Percentiles rank a stretch among this genome's conserved stretches.
phyloP scores from a whole-genome alignment of 2,113 vertebrate species.

The Jaculus jaculus region DNA sequence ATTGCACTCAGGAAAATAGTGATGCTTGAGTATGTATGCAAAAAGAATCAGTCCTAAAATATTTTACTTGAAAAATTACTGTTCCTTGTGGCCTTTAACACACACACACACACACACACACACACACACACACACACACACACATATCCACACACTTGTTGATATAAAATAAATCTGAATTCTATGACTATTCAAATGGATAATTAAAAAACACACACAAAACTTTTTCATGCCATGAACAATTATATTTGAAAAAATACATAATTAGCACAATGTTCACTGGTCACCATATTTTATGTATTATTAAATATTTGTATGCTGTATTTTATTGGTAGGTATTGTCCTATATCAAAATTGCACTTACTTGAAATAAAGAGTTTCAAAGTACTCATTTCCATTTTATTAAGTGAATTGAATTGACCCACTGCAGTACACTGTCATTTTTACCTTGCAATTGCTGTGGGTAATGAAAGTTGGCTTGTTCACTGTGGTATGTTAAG shows the following conservation, averaged over 20 bases:
- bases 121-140: background rate
- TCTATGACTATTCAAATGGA: background rate
- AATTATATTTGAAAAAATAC: background rate
- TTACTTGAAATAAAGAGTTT: background rate
- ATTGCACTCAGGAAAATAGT: background rate
- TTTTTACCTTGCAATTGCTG: background rate
- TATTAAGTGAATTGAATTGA: background rate
- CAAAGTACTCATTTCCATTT: background rate
- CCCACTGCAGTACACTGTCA: background rate
- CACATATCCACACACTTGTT: background rate
- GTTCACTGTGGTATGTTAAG: slow-evolving; percentile 26
- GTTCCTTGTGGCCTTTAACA: background rate
- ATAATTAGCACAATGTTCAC: background rate
- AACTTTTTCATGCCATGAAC: background rate
- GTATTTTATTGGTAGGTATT: background rate
- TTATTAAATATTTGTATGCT: background rate
- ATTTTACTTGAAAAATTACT: background rate
- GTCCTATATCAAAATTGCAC: background rate
- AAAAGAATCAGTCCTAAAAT: slow-evolving; percentile 34
- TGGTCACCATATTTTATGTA: background rate
- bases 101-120: background rate
- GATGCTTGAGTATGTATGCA: background rate
- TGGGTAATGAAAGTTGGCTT: background rate
- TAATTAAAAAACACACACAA: background rate
- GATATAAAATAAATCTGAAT: background rate